Base-by-base conservation (phyloP, 2,888 invertebrate species). In the Dione vanillae region DNA sequence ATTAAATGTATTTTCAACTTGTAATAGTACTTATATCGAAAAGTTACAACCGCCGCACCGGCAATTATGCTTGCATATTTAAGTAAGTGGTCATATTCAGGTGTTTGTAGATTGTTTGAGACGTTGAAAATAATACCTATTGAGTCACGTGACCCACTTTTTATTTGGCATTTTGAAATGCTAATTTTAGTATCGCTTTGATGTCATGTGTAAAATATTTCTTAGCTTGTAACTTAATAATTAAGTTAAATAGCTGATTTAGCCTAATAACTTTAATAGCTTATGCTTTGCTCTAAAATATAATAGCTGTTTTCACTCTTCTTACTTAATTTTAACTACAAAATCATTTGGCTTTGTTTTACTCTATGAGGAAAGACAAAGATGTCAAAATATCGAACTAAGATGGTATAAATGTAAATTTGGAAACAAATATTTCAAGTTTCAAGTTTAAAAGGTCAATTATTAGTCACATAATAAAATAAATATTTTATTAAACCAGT, bases 91-190 rank as follows among this genome's bases (percentile, higher is more conserved):
- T 72, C 71, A 70, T 19, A 62, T 47, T 51, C 65, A 51, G 59
- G 52, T 62, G 41, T 65, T 61, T 58, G 66, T 65, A 54, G 64
- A 74, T 74, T 76, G 72, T 76, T 64, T 65, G 47, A 52, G 61
- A 56, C 20, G 35, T 54, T 56, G 65, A 70, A 54, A 65, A 58
- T 65, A 51, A 67, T 62, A 61, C 40, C 51, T 69, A 62, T 75
- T 71, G 73, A 68, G 65, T 59, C 70, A 70, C 65, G 47, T 40
- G 72, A 19, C 71, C 70, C 62, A 74, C 68, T 73, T 72, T 67
- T 67, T 70, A 72, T 66, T 49, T 56, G 54, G 20, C 43, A 52
- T 73, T 68, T 70, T 19, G 67, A 65, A 72, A 71, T 40, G 51
- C 56, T 62, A 59, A 61, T 51, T 62, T 43, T 62, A 68, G 61